Base-by-base conservation (phyloP, 2,888 invertebrate species). In the Drosophila nr. medialis region DNA sequence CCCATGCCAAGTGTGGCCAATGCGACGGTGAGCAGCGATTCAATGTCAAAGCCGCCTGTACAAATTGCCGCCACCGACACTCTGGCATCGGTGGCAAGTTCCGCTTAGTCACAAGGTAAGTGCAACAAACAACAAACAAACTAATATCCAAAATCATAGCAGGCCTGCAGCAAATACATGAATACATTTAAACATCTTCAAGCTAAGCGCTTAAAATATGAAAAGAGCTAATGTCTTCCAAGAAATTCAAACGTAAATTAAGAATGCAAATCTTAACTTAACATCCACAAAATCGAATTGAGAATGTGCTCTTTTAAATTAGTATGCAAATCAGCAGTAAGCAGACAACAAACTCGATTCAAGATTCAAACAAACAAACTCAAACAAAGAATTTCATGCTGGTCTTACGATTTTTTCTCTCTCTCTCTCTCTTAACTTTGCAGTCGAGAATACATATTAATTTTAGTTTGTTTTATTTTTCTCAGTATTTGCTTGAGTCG, bases 81-180 rank as follows among this genome's bases (percentile, higher is more conserved):
- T 8, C 58, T 84, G 77, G 81, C 84, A 56, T 77, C 86, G 73
- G 86, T 86, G 77, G 86, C 86, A 49, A 86, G 86, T 81, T 86
- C 86, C 74, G 86, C 86, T 88, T 86, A 88, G 86, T 88, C 86
- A 88, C 80, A 82, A 87, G 86, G 86, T 86, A 27, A 88, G 88
- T 86, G 51, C 53, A 30, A 42, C n/a, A 8, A 15, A 27, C 48
- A 40, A 10, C 27, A 49, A 3, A 11, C 42, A 45, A 34, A n/a
- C 38, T 8, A 42, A 10, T n/a, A 21, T 2, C 21, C n/a, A 18
- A 13, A n/a, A 24, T 4, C n/a, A n/a, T 0, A 21, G 11, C n/a
- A 42, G n/a, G 38, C 38, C 38, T 49, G 27, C 27, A 18, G 27
- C 27, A 29, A 29, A 50, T 29, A n/a, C 40, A n/a, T 10, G 4